phyloP scores from a whole-genome alignment of 2,888 invertebrate genomes.

The Ophion obscuratus region DNA sequence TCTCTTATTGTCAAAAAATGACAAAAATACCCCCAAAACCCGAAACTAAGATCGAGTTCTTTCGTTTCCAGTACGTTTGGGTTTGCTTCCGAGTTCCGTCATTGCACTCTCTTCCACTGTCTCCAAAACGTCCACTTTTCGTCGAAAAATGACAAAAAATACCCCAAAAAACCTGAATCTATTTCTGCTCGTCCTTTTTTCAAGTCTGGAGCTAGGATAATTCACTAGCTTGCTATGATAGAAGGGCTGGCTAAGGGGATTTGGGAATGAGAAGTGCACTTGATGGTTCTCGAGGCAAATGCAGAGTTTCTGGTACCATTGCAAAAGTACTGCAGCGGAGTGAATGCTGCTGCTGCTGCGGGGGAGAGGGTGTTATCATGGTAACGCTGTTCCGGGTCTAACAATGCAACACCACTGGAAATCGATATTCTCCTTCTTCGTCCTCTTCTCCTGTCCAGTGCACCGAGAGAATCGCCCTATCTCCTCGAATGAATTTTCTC shows the following conservation, averaged over 20 bases:
- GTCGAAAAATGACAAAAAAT: too few relatives aligned
- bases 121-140: too few relatives aligned
- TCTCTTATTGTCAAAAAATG: too few relatives aligned
- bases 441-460: slow-evolving; percentile 45
- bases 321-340: slow-evolving; percentile 42
- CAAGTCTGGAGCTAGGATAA: neutral
- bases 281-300: slow-evolving; percentile 26
- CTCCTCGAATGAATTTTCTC: slow-evolving; percentile 53
- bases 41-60: too few relatives aligned
- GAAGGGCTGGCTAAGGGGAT: neutral
- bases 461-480: slow-evolving; percentile 53
- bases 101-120: too few relatives aligned
- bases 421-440: slow-evolving; percentile 75
- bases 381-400: slow-evolving; percentile 79
- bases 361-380: slow-evolving; percentile 80
- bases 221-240: neutral
- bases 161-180: too few relatives aligned
- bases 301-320: slow-evolving; percentile 6
- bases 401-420: slow-evolving; percentile 77
- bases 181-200: too few relatives aligned
- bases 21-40: too few relatives aligned
- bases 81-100: too few relatives aligned
- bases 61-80: too few relatives aligned
- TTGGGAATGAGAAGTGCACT: neutral
- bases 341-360: slow-evolving; percentile 56